A percentile compares a stretch with the other conserved stretches of the same genome.
These are phyloP conservation scores for Epirrhoe tristata DNA, from an alignment of 2,888 invertebrate genomes.

Conservation along the genomic window DNA sequence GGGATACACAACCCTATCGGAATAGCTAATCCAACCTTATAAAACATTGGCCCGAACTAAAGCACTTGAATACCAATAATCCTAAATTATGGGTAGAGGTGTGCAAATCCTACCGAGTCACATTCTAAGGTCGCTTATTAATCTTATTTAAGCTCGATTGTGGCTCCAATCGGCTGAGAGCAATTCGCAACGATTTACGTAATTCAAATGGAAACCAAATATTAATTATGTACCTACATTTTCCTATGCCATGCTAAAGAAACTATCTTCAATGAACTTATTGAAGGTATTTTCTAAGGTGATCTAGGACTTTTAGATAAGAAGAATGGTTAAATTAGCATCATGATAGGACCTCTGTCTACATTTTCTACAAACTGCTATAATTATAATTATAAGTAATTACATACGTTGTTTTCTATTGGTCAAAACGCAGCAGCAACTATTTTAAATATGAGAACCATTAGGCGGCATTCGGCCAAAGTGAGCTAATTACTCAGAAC, in stretches of 20 bases:
- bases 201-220: slow-evolving; percentile 46
- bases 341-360: no score
- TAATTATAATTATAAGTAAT: background rate
- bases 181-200: slow-evolving; percentile 55
- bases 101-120: slow-evolving; percentile 47
- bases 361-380: no score
- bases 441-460: background rate
- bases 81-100: slow-evolving; percentile 42
- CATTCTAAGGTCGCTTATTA: slow-evolving; percentile 60
- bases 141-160: slow-evolving; percentile 65
- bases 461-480: background rate
- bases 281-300: no score
- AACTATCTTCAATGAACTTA: no score
- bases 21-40: slow-evolving; percentile 25
- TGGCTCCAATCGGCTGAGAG: slow-evolving; percentile 56
- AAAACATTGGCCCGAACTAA: slow-evolving; percentile 37
- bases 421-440: background rate
- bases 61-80: slow-evolving; percentile 27
- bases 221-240: slow-evolving; percentile 3
- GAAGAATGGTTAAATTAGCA: no score
- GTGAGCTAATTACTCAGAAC: slow-evolving; percentile 8
- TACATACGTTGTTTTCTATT: background rate
- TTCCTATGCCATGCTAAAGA: background rate
- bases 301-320: no score
- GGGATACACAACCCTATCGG: slow-evolving; percentile 17